Percentiles rank a stretch among this genome's conserved stretches.
Evolutionary conservation across 1,140 invertebrate genomes (phyloP).

Genomic region (Leptopilina boulardi): DNA sequence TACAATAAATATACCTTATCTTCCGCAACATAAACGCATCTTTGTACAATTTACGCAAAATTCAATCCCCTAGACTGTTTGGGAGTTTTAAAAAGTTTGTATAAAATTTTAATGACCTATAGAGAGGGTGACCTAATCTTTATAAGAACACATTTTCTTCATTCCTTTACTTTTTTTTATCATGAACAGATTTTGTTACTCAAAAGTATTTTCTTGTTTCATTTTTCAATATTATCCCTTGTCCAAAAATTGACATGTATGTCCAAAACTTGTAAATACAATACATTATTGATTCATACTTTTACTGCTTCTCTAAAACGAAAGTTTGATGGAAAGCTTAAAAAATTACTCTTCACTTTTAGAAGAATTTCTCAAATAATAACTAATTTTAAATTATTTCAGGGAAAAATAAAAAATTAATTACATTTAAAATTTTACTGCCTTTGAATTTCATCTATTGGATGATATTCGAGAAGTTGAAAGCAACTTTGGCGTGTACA

Average conservation of each 20-base stretch:
- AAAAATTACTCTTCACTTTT: too few species aligned
- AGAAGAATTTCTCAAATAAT: too few species aligned
- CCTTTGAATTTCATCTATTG: too few species aligned
- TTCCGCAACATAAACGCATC: conserved; percentile 33
- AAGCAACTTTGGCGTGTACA: background rate
- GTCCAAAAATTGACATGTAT: background rate
- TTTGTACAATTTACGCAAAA: conserved; percentile 17
- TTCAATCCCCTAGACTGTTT: conserved; percentile 9
- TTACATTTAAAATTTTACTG: conserved; percentile 25
- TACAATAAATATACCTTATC: conserved; percentile 32
- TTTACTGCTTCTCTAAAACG: background rate
- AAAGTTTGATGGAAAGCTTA: background rate
- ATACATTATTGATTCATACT: background rate
- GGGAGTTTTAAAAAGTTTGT: background rate
- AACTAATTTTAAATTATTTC: too few species aligned
- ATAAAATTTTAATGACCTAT: background rate
- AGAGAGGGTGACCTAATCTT: background rate
- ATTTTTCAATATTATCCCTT: background rate
- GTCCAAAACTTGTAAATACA: background rate
- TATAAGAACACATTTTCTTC: background rate
- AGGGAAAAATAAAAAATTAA: too few species aligned
- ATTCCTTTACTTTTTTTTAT: background rate
- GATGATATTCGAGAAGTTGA: conserved; percentile 13
- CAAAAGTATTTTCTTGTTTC: background rate
- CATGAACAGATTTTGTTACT: background rate